A percentile compares a stretch with the other conserved stretches of the same genome.
phyloP scores from a whole-genome alignment of 2,888 invertebrate species.

The Drosophila austrosaltans region DNA sequence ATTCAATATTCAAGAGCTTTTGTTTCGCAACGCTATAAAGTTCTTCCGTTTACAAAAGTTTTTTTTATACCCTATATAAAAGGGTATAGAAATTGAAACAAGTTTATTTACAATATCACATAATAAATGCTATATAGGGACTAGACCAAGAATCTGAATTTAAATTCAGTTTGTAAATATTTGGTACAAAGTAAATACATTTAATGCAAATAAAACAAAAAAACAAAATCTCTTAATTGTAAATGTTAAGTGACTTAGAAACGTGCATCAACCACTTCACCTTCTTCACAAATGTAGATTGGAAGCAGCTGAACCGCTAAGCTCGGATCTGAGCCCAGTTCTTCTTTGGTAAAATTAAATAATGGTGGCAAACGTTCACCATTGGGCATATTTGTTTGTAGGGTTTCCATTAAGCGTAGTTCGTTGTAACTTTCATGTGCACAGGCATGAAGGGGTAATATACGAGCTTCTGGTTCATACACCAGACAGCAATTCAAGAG shows the following conservation, averaged over 20 bases:
- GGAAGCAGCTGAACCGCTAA: conserved; percentile 61
- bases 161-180: too few species aligned
- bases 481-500: conserved; percentile 95
- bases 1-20: too few species aligned
- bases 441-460: conserved; percentile 97
- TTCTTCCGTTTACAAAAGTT: too few species aligned
- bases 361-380: conserved; percentile 96
- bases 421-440: conserved; percentile 99
- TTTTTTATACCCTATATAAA: too few species aligned
- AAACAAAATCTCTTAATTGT: not conserved
- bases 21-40: too few species aligned
- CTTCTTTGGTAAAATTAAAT: conserved; percentile 97
- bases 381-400: conserved; percentile 94
- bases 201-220: not conserved
- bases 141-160: not conserved
- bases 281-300: conserved; percentile 22
- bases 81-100: too few species aligned
- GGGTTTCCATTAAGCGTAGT: conserved; percentile 91
- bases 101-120: not conserved
- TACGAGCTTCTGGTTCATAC: conserved; percentile 97
- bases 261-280: not conserved
- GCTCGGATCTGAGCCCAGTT: conserved; percentile 65
- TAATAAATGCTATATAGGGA: not conserved
- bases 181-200: not conserved
- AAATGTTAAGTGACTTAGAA: not conserved